Percentiles rank a stretch among this genome's conserved stretches.
Conservation (phyloP, 2,888 invertebrate species). For the Tenthredo notha region DNA sequence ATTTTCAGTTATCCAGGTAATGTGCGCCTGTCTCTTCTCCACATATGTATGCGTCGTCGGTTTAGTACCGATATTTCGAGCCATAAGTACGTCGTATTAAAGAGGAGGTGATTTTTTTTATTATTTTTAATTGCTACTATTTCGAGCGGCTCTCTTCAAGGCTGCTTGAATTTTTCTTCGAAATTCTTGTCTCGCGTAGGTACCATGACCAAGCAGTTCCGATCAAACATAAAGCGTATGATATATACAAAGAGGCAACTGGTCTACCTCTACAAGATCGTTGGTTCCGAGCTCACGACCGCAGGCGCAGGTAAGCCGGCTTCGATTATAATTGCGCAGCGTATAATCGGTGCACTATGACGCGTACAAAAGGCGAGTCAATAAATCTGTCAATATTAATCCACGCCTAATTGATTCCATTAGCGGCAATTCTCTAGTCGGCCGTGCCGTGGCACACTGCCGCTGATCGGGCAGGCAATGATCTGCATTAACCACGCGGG, state of each 20-base stretch:
- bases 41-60: background rate
- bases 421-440: constrained; percentile 63
- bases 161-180: background rate
- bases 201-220: constrained; percentile 36
- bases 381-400: constrained; percentile 73
- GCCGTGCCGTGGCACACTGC: constrained; percentile 51
- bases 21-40: constrained; percentile 20
- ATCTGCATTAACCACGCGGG: constrained; percentile 45
- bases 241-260: constrained; percentile 24
- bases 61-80: background rate
- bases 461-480: constrained; percentile 49
- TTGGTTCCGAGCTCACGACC: constrained; percentile 29
- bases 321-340: constrained; percentile 58
- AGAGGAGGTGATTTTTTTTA: background rate
- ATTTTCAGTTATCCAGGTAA: constrained; percentile 48
- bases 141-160: background rate
- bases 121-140: background rate
- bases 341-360: constrained; percentile 62
- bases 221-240: constrained; percentile 11
- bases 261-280: constrained; percentile 18
- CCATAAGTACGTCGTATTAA: background rate
- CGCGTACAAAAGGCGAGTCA: constrained; percentile 66
- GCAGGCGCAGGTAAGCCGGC: constrained; percentile 35
- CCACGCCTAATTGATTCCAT: constrained; percentile 70
- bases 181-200: constrained; percentile 3